A percentile compares a stretch with the other conserved stretches of the same genome.
phyloP scores from a whole-genome alignment of 2,113 vertebrate genomes.

The Clinocottus analis region DNA sequence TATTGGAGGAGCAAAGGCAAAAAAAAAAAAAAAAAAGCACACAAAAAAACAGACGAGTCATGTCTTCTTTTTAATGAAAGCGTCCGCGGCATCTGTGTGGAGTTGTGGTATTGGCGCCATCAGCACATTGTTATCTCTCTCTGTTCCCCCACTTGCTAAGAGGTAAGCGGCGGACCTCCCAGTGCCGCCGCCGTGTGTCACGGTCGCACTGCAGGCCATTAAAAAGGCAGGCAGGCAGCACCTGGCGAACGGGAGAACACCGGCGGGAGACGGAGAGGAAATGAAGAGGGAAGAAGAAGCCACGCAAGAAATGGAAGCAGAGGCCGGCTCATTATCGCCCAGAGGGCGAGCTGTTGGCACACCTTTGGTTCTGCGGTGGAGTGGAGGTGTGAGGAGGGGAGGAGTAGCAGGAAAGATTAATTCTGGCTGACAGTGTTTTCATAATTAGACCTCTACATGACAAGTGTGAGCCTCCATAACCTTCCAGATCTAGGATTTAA shows the following conservation, averaged over 20 bases:
- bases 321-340: conserved; percentile 69
- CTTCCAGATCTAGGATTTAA: conserved; percentile 15
- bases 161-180: conserved; percentile 56
- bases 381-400: neutral
- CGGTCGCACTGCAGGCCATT: conserved; percentile 59
- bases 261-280: conserved; percentile 23
- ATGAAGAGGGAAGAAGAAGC: conserved; percentile 29
- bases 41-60: conserved; percentile 63
- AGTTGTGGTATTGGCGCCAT: conserved; percentile 62
- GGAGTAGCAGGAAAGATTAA: neutral
- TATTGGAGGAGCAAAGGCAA: conserved; percentile 43
- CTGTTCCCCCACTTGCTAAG: conserved; percentile 49
- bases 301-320: conserved; percentile 55
- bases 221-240: conserved; percentile 51
- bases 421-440: conserved; percentile 20
- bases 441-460: conserved; percentile 43
- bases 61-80: conserved; percentile 68
- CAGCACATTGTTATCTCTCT: conserved; percentile 77
- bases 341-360: conserved; percentile 40
- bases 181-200: conserved; percentile 25
- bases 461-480: conserved; percentile 10
- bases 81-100: conserved; percentile 45
- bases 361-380: conserved; percentile 25
- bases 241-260: conserved; percentile 40
- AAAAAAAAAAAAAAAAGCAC: conserved; percentile 36